Base-by-base conservation (phyloP, 2,888 invertebrate genomes). In the Diploptera punctata region DNA sequence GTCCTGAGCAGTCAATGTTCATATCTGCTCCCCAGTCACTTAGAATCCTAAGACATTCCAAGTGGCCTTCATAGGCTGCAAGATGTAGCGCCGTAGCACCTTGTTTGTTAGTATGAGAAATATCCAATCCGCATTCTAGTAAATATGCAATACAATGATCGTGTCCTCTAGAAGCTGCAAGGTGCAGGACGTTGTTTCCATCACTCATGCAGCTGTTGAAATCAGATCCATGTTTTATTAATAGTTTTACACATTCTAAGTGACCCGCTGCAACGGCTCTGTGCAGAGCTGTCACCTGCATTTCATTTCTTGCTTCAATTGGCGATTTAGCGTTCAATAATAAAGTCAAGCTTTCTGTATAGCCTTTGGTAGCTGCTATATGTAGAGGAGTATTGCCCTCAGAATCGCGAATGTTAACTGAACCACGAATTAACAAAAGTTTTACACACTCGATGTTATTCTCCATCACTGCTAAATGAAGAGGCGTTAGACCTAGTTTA, bases 381-480 rank as follows among this genome's bases (percentile, higher is more conserved):
- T 61, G 70, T 44, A 47, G 16, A 4, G 70, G 70, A 1, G 70
- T 49, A 16, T 60, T 31, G 4, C 70, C 70, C 21, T 70, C 61
- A 3, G 18, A 24, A 19, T 61, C 62, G 7, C 57, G 61, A 21
- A 47, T 13, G 47, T 70, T 49, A 19, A 61, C 49, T 18, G 16
- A 16, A 16, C 5, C 29, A 7, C 57, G 1, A 4, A 7, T 7
- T 16, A 18, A n/a, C 29, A 57, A 29, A 16, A 57, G n/a, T 7
- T 57, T 29, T 4, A 24, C 57, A 57, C 57, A 57, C 5, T 29
- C 57, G 2, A 29, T 9, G 26, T 57, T 29, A 29, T 57, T 57
- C 9, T 57, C 57, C 4, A 5, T 4, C 4, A 57, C 31, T 2
- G 57, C 29, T 5, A 57, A 13, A 24, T 57, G 57, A 13, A 57